Evolutionary conservation across 2,888 invertebrate genomes (phyloP).

Genomic region (Hylaea fasciaria): DNA sequence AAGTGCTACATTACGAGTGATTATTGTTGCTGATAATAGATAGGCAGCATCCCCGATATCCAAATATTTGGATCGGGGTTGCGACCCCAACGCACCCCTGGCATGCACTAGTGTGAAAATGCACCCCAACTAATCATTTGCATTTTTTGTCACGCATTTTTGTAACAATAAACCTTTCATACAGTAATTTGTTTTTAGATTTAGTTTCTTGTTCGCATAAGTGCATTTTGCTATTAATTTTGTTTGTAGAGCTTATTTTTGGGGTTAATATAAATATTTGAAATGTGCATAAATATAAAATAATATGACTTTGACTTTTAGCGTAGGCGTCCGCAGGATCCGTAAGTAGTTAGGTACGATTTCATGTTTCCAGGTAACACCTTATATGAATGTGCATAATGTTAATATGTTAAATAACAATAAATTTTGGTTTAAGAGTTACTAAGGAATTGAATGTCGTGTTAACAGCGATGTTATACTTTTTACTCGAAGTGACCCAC

Average conservation of each 20-base stretch:
- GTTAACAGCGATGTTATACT: conserved; percentile 56
- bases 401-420: background rate
- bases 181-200: conserved; percentile 44
- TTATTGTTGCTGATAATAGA: conserved; percentile 41
- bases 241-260: background rate
- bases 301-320: background rate
- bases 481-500: conserved; percentile 70
- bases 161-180: conserved; percentile 50
- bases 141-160: conserved; percentile 66
- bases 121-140: conserved; percentile 71
- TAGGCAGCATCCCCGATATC: conserved; percentile 53
- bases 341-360: no score
- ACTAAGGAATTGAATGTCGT: conserved; percentile 23
- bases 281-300: background rate
- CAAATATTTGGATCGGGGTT: conserved; percentile 69
- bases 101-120: conserved; percentile 62
- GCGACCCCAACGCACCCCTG: conserved; percentile 58
- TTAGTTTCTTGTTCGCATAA: conserved; percentile 33
- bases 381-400: background rate
- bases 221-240: conserved; percentile 31
- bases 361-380: background rate
- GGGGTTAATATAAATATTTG: no score
- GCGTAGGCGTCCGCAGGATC: no score
- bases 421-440: background rate
- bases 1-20: conserved; percentile 37